Evolutionary conservation across 2,888 invertebrate species (phyloP).

Genomic region (Phorcus lineatus): DNA sequence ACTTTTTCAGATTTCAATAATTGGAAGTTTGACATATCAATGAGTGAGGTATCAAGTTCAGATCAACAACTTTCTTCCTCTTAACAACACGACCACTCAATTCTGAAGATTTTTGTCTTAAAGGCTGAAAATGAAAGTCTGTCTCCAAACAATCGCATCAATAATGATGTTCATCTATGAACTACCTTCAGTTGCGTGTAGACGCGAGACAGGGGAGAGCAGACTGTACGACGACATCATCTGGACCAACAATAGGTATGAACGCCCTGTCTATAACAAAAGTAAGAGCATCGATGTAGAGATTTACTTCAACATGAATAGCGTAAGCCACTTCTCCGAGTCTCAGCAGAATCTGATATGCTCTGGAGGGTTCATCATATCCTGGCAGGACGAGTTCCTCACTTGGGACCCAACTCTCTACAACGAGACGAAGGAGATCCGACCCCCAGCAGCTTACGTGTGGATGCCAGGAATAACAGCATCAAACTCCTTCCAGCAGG

Average conservation of each 20-base stretch:
- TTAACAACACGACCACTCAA: no score
- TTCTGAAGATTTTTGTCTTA: no score
- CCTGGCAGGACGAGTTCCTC: background rate
- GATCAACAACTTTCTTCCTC: no score
- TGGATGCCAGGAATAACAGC: background rate
- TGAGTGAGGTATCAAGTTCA: no score
- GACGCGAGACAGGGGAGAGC: background rate
- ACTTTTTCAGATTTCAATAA: no score
- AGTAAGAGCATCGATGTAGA: background rate
- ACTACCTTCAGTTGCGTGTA: background rate
- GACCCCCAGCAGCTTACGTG: background rate
- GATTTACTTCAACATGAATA: background rate
- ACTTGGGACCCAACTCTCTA: background rate
- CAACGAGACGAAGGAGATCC: background rate
- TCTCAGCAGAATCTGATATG: background rate
- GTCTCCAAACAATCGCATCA: no score
- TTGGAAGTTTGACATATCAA: no score
- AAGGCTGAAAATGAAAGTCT: no score
- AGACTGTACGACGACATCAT: background rate
- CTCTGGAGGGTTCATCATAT: background rate
- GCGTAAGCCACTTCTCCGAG: background rate
- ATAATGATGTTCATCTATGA: no score
- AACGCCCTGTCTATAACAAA: background rate
- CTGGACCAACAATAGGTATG: background rate
- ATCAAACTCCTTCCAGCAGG: background rate